These are phyloP conservation scores for Lepidocyrtoides sp. DNA, from an alignment of 2,888 invertebrate species.

Conservation along the genomic window DNA sequence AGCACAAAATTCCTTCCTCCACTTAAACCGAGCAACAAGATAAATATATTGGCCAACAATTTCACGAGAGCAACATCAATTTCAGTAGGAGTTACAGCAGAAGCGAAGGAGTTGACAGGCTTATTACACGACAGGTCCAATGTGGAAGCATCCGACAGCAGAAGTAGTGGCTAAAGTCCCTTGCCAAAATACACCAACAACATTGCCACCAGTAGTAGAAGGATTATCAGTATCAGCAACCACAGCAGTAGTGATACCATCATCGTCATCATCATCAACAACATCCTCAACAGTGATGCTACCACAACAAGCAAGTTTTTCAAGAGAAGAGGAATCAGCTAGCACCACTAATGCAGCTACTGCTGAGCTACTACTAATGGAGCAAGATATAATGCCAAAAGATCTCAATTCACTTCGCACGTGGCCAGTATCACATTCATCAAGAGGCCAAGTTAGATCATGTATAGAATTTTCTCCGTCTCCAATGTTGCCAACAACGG, in stretches of 20 bases:
- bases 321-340: conserved; percentile 46
- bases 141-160: conserved; percentile 41
- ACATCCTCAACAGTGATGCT: conserved; percentile 24
- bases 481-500: conserved; percentile 20
- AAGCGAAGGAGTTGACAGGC: conserved; percentile 74
- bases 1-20: conserved; percentile 65
- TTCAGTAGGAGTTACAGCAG: conserved; percentile 41
- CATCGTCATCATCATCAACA: conserved; percentile 2
- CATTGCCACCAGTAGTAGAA: conserved; percentile 1
- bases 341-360: neutral
- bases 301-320: conserved; percentile 42
- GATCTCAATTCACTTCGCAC: conserved; percentile 79
- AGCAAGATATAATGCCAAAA: conserved; percentile 64
- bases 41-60: conserved; percentile 57
- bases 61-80: conserved; percentile 56
- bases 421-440: conserved; percentile 82
- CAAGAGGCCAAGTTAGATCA: conserved; percentile 82
- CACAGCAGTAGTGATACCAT: neutral
- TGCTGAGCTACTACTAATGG: conserved; percentile 42
- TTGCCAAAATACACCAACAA: conserved; percentile 61
- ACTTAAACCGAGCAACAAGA: conserved; percentile 59
- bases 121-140: conserved; percentile 65
- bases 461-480: conserved; percentile 83
- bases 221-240: conserved; percentile 8
- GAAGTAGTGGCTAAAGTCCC: conserved; percentile 14